These are phyloP conservation scores for Zeus faber DNA, from an alignment of 2,113 vertebrate genomes.

Conservation along the genomic window DNA sequence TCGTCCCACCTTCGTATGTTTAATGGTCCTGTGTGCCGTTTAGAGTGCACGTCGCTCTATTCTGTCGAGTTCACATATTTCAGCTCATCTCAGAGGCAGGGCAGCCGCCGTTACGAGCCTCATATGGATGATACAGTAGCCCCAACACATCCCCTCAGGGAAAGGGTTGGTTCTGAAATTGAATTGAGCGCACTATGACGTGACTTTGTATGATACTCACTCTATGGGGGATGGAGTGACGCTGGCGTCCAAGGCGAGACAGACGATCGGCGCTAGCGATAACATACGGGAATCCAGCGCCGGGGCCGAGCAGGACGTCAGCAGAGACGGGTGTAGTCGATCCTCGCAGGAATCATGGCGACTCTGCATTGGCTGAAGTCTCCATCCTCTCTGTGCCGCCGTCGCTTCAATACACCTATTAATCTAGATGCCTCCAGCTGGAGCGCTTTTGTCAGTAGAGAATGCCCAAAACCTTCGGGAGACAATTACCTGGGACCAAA, in stretches of 20 bases:
- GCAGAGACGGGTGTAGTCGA: conserved; percentile 12
- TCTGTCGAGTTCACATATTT: too few species aligned
- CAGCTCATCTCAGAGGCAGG: too few species aligned
- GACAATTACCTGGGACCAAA: conserved; percentile 53
- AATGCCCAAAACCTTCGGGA: conserved; percentile 47
- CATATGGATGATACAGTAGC: conserved; percentile 39
- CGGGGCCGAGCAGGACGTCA: neutral
- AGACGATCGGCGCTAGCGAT: conserved; percentile 40
- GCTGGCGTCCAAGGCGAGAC: conserved; percentile 53
- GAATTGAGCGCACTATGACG: conserved; percentile 46
- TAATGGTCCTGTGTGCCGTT: too few species aligned
- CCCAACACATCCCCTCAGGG: conserved; percentile 35
- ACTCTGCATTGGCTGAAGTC: conserved; percentile 32
- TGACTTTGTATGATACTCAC: conserved; percentile 54
- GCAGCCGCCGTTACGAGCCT: conserved; percentile 45
- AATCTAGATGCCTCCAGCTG: neutral
- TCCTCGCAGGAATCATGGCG: conserved; percentile 27
- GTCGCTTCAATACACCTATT: conserved; percentile 15
- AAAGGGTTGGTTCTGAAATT: conserved; percentile 34
- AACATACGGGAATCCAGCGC: conserved; percentile 36
- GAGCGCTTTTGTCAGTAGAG: conserved; percentile 27
- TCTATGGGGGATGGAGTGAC: conserved; percentile 23
- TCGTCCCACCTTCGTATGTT: too few species aligned
- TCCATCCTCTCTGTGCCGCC: conserved; percentile 6
- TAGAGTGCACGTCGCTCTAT: too few species aligned